Conservation (phyloP, 2,797 vertebrate species). For the Pelodytes ibericus region DNA sequence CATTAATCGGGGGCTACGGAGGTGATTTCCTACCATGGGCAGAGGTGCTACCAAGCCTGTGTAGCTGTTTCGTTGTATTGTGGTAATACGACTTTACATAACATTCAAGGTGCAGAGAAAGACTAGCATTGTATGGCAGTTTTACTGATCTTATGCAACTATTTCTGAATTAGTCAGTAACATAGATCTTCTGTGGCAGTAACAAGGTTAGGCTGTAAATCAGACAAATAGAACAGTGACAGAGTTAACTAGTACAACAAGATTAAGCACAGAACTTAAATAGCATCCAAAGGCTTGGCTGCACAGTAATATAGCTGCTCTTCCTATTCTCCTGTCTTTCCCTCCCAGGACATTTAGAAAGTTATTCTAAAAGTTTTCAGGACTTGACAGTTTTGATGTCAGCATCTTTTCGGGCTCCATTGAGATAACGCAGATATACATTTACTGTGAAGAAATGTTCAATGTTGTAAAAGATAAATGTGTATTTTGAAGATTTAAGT, state of each 20-base stretch:
- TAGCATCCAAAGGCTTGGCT: neutral
- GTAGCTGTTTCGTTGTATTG: too few species aligned
- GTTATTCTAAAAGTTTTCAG: neutral
- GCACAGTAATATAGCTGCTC: neutral
- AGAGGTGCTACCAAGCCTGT: too few species aligned
- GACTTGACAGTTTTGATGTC: neutral
- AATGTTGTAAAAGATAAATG: too few species aligned
- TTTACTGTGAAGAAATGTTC: too few species aligned
- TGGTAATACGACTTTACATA: too few species aligned
- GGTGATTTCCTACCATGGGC: too few species aligned
- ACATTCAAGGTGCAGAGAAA: neutral
- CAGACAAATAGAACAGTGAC: neutral
- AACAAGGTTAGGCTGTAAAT: slow-evolving; percentile 1
- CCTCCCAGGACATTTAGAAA: neutral
- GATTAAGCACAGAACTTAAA: neutral
- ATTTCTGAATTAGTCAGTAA: neutral
- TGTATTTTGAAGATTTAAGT: too few species aligned
- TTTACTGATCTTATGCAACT: neutral
- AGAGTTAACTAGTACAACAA: neutral
- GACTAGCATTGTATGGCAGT: neutral
- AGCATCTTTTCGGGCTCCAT: neutral
- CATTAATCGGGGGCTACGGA: too few species aligned
- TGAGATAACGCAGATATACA: neutral
- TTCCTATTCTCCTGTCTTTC: neutral
- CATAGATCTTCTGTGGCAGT: slow-evolving; percentile 1